Base-by-base conservation (phyloP, 53 echinoderm and acorn worm species). In the Antedon mediterranea region DNA sequence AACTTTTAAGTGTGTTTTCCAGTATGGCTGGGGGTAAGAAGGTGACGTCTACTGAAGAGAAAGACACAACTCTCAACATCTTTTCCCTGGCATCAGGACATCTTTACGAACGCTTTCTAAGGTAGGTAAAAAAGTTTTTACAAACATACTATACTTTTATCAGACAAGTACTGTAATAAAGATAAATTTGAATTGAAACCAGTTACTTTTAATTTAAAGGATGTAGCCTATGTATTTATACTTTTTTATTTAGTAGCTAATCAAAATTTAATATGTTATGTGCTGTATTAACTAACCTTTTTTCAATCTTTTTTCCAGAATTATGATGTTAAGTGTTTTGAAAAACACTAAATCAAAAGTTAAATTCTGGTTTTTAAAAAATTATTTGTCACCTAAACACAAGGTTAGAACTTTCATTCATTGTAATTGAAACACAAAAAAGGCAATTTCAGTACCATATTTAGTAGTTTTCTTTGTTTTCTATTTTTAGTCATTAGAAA, bases 341-440 rank as follows among this genome's bases (percentile, higher is more conserved):
- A 92, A 97, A 43, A 81, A 97, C 78, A 97, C 97, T 11, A 82
- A 97, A 83, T 90, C 97, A 8, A 89, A 89, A n/a, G 97, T 97
- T 71, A 97, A 97, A 71, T 97, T 97, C 80, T 97, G 97, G 97
- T 97, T 97, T 79, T 84, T 97, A 27, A 97, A 97, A 74, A 97
- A 97, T 76, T 89, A 88, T 32, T 81, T 97, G 18, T 97, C 97
- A 20, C 97, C 97, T 0, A 87, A 88, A 32, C 92, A 90, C 78
- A 97, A 97, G 92, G 97, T 97, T 71, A 86, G 79, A 32, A 43
- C 23, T 29, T n/a, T 80, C 4, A 32, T 29, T 2, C 11, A n/a
- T n/a, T n/a, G n/a, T n/a, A n/a, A n/a, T n/a, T n/a, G n/a, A n/a
- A n/a, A n/a, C n/a, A n/a, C n/a, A n/a, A n/a, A n/a, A n/a, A n/a